A percentile compares a stretch with the other conserved stretches of the same genome.
These are phyloP conservation scores for Pelobates fuscus DNA, from an alignment of 2,113 vertebrate genomes.

Conservation along the genomic window DNA sequence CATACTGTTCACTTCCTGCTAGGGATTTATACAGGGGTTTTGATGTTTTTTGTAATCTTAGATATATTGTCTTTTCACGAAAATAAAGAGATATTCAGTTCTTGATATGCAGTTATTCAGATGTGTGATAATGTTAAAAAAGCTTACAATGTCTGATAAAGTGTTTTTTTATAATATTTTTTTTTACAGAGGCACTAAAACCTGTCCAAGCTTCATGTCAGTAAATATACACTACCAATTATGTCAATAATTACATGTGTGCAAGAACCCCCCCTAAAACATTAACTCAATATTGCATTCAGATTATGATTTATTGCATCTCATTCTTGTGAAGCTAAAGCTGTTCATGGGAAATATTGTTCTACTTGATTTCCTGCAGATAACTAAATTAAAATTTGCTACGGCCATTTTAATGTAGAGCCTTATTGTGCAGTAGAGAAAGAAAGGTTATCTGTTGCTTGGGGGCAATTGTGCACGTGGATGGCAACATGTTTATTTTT, in stretches of 20 bases:
- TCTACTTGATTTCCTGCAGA: conserved; percentile 41
- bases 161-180: conserved; percentile 31
- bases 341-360: conserved; percentile 12
- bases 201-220: conserved; percentile 28
- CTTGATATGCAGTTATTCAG: conserved; percentile 59
- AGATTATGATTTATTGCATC: conserved; percentile 3
- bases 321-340: conserved; percentile 10
- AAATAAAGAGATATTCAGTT: no score
- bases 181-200: conserved; percentile 50
- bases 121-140: conserved; percentile 49
- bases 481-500: conserved; percentile 57
- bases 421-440: conserved; percentile 28
- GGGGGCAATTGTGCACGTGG: conserved; percentile 51
- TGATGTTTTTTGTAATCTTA: not conserved
- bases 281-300: conserved; percentile 22
- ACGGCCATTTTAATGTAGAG: conserved; percentile 32
- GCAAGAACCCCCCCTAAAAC: not conserved
- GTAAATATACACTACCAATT: conserved; percentile 42
- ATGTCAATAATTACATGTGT: conserved; percentile 55
- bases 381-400: conserved; percentile 52
- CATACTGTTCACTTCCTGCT: not conserved
- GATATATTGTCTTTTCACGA: no score
- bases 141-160: conserved; percentile 49
- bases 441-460: conserved; percentile 52
- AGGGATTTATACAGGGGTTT: not conserved